Base-by-base conservation (phyloP, 2,113 vertebrate genomes). In the Oophaga pumilio region DNA sequence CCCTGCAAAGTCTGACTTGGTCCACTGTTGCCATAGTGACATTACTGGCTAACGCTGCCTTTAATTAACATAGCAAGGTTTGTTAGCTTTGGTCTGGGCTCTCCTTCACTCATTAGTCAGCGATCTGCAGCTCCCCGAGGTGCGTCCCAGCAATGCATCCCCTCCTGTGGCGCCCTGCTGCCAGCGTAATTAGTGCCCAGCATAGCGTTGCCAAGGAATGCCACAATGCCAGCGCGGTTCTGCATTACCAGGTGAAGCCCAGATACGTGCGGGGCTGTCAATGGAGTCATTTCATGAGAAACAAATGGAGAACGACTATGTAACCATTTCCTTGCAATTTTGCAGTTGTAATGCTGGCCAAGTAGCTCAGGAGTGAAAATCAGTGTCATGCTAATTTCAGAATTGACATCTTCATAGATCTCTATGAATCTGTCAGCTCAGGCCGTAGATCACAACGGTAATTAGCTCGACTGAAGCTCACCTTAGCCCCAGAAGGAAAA, bases 171-270 rank as follows among this genome's bases (percentile, higher is more conserved):
- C 52, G 57, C 69, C 86, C 78, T 82, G 56, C 86, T 82, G 79
- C 79, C 86, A 74, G 76, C 9, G 79, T 87, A 82, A 82, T 87
- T 87, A 82, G 33, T 82, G 78, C 68, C 79, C 86, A 82, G 68
- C 64, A 53, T 15, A 76, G 56, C n/a, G n/a, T 52, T 87, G 78
- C 86, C 86, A 87, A 74, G 43, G 69, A 82, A 74, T 87, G 68
- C 78, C 85, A 73, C 33, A 59, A n/a, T 60, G 85, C 77, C 79
- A 64, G 79, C 15, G 68, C 76, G 79, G 74, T 59, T 73, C 78
- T 74, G 22, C 49, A 9, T 82, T 82, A 87, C 78, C 66, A 87
- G 86, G 86, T 87, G 57, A 77, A 82, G 22, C 28, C 28, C 68
- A 53, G 8, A 50, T 56, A 49, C 68, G 56, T 53, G 69, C 57